Base-by-base conservation (phyloP, 2,888 invertebrate species). In the Scaptomyza parva region DNA sequence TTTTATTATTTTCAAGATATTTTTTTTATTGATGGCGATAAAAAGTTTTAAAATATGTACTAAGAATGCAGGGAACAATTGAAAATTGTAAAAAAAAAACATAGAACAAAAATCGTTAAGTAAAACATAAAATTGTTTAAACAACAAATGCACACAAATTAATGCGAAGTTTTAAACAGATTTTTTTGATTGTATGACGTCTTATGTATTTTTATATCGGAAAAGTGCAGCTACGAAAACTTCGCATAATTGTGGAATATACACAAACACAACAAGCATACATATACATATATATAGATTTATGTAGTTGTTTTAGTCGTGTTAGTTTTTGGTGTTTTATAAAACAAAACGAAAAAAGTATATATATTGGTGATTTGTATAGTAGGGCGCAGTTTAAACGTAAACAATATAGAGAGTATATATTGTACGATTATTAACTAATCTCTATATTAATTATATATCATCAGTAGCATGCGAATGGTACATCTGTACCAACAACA, bases 51-150 rank as follows among this genome's bases (percentile, higher is more conserved):
- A 71, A 74, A 64, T 61, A 73, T 76, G 72, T 70, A 87, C 82
- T 82, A 85, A 70, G 66, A 87, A 88, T 85, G 85, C 85, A 85
- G 85, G 85, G 88, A 85, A 88, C 85, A 85, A 85, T 85, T 85
- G 66, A 80, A 88, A 88, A 85, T 85, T 85, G 88, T 88, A 88
- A 85, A 71, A 35, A 52, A 58, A 64, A 44, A 57, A 51, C 62
- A 48, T 41, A 51, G 43, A 66, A 44, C 22, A 62, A 54, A 52
- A 50, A 26, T n/a, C n/a, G n/a, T n/a, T 33, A 35, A 62, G 24
- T 37, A 41, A 11, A 58, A 50, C 60, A 54, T 50, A 1, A 52
- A 64, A 73, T 63, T 75, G 65, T 66, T 74, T 68, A 60, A 60
- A 48, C 60, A 61, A 70, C 26, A 8, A 12, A 44, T n/a, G 20